Conservation (phyloP, 2,888 invertebrate genomes). For the Drepana falcataria region DNA sequence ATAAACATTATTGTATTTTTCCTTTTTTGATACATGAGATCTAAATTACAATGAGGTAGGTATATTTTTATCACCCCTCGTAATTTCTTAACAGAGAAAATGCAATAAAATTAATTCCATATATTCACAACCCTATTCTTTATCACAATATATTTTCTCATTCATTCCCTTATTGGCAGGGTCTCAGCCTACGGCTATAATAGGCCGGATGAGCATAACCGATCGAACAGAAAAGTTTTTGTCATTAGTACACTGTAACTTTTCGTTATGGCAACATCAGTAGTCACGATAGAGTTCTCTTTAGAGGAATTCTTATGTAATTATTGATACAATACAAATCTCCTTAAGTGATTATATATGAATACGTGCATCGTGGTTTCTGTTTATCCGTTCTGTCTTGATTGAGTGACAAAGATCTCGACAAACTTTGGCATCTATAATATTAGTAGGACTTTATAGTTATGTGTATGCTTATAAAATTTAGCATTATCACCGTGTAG, state of each 20-base stretch:
- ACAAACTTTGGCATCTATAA: no score
- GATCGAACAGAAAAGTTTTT: constrained; percentile 42
- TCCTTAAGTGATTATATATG: no score
- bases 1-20: no score
- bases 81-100: constrained; percentile 20
- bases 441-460: no score
- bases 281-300: constrained; percentile 12
- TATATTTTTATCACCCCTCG: constrained; percentile 6
- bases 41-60: no score
- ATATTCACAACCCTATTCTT: constrained; percentile 27
- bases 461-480: no score
- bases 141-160: constrained; percentile 5
- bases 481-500: no score
- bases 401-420: no score
- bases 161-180: constrained; percentile 29
- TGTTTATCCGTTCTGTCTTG: no score
- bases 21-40: no score
- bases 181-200: constrained; percentile 24
- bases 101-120: constrained; percentile 29
- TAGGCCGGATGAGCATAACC: constrained; percentile 33
- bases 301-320: constrained; percentile 5
- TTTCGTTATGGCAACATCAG: constrained; percentile 27
- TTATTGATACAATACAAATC: no score
- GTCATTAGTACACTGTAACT: constrained; percentile 42
- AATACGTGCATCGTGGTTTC: no score